phyloP scores from a whole-genome alignment of 2,113 vertebrate species.

The Zosterops pallidus region DNA sequence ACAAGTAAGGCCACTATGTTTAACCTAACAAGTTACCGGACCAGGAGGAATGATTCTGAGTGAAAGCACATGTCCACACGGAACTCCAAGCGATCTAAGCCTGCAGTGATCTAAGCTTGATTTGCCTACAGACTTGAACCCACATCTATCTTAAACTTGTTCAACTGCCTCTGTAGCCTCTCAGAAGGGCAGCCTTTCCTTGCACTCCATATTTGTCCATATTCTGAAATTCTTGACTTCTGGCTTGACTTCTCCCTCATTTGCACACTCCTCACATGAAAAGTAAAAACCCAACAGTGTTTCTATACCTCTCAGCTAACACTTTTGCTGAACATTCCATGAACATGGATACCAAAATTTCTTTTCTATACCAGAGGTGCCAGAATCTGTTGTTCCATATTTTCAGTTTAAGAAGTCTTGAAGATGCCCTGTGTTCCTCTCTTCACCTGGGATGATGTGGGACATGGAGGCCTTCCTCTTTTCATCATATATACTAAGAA shows the following conservation, averaged over 20 bases:
- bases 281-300: not conserved
- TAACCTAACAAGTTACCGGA: not conserved
- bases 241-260: not conserved
- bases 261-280: not conserved
- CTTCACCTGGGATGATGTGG: not conserved
- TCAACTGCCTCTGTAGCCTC: not conserved
- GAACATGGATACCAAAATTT: not conserved
- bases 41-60: not conserved
- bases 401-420: not conserved
- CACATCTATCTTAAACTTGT: not conserved
- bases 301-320: not conserved
- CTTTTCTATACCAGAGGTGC: not conserved
- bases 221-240: not conserved
- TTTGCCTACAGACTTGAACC: not conserved
- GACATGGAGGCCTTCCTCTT: not conserved
- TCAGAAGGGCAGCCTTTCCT: not conserved
- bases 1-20: not conserved
- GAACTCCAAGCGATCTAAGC: not conserved
- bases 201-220: not conserved
- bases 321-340: not conserved
- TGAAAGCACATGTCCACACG: not conserved
- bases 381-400: not conserved
- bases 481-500: not conserved
- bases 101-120: not conserved
- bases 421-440: not conserved